Evolutionary conservation across 2,113 vertebrate species (phyloP).

Genomic region (Sinocyclocheilus maitianheensis): DNA sequence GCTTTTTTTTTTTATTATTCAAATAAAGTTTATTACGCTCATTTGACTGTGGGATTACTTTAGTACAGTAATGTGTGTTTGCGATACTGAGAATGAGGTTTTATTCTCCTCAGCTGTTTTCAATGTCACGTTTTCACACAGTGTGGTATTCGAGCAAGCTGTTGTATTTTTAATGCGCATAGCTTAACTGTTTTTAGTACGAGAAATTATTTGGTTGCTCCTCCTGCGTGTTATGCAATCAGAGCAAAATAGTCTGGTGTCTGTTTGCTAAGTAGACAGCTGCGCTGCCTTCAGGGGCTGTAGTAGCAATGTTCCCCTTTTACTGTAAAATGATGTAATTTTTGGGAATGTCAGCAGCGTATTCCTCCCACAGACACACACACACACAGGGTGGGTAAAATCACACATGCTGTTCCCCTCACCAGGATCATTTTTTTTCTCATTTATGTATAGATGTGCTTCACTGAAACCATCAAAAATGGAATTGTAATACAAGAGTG

Average conservation of each 20-base stretch:
- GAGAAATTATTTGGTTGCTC: conserved; percentile 40
- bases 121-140: conserved; percentile 1
- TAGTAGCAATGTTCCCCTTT: conserved; percentile 66
- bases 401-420: background rate
- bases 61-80: conserved; percentile 15
- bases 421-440: background rate
- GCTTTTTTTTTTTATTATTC: conserved; percentile 9
- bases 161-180: conserved; percentile 6
- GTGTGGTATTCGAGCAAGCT: background rate
- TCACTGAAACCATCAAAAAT: too few relatives aligned
- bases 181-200: conserved; percentile 35
- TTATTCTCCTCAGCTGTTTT: background rate
- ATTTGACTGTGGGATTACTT: background rate
- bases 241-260: conserved; percentile 71
- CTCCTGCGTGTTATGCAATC: conserved; percentile 70
- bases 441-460: background rate
- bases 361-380: background rate
- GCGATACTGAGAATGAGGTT: background rate
- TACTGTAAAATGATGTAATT: conserved; percentile 76
- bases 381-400: background rate
- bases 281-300: conserved; percentile 53
- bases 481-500: background rate
- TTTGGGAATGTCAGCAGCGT: conserved; percentile 65
- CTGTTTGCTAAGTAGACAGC: conserved; percentile 59
- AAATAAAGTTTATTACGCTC: conserved; percentile 35